A percentile compares a stretch with the other conserved stretches of the same genome.
phyloP scores from a whole-genome alignment of 2,113 vertebrate genomes.

The Spermophilus dauricus region DNA sequence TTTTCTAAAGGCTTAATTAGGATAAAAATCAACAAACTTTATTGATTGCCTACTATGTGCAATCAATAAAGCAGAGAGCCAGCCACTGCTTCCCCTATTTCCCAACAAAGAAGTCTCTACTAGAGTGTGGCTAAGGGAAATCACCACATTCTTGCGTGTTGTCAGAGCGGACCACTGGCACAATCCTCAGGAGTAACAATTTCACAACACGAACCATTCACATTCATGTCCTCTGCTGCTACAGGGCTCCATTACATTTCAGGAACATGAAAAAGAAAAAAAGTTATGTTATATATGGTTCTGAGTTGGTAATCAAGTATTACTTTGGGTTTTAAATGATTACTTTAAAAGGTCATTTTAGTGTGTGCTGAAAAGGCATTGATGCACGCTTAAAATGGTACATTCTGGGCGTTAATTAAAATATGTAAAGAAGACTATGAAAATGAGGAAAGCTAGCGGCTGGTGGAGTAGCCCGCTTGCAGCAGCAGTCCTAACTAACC shows the following conservation, averaged over 20 bases:
- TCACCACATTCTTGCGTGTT: neutral
- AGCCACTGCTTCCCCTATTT: neutral
- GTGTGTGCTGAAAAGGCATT: slow-evolving; percentile 47
- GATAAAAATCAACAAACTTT: slow-evolving; percentile 73
- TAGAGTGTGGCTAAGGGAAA: slow-evolving; percentile 3
- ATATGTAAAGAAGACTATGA: slow-evolving; percentile 61
- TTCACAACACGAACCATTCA: neutral
- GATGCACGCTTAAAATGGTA: slow-evolving; percentile 40
- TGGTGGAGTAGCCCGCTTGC: slow-evolving; percentile 49
- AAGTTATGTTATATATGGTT: neutral
- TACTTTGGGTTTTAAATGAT: slow-evolving; percentile 59
- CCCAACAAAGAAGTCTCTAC: neutral
- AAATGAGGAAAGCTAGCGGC: slow-evolving; percentile 59
- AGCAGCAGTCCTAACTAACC: slow-evolving; percentile 22
- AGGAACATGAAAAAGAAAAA: slow-evolving; percentile 28
- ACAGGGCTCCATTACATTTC: slow-evolving; percentile 30
- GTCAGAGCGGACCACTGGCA: neutral
- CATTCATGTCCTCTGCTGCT: neutral
- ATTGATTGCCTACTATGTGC: slow-evolving; percentile 69
- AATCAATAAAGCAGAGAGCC: slow-evolving; percentile 45
- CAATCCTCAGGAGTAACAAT: neutral
- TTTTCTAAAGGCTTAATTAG: slow-evolving; percentile 76
- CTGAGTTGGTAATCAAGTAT: slow-evolving; percentile 40
- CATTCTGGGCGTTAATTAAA: slow-evolving; percentile 58
- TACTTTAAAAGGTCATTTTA: slow-evolving; percentile 67